These are phyloP conservation scores for Heteromurus nitidus DNA, from an alignment of 2,888 invertebrate species.

Conservation along the genomic window DNA sequence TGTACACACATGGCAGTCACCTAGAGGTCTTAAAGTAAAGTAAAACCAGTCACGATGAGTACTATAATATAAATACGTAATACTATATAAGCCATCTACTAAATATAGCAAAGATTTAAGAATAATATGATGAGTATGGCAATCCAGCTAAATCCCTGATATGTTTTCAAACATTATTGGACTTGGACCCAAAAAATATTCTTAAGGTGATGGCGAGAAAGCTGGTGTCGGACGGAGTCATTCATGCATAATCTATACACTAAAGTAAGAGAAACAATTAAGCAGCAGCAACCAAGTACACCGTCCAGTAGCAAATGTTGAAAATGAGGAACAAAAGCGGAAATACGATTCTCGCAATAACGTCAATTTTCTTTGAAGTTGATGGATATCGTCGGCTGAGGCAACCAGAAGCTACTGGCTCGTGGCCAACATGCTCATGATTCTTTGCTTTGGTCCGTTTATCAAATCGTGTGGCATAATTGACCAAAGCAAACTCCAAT, in stretches of 20 bases:
- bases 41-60: no score
- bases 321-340: constrained; percentile 75
- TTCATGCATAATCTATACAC: neutral
- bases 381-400: constrained; percentile 75
- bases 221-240: neutral
- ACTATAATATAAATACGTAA: no score
- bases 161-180: no score
- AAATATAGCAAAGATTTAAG: no score
- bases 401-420: constrained; percentile 65
- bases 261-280: neutral
- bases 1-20: no score
- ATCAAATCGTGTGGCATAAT: constrained; percentile 76
- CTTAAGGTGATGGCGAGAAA: no score
- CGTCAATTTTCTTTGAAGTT: constrained; percentile 77
- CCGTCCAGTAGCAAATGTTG: constrained; percentile 76
- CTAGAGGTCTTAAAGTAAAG: no score
- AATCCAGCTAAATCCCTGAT: no score
- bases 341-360: constrained; percentile 76
- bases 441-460: constrained; percentile 50
- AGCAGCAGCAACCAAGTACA: constrained; percentile 70
- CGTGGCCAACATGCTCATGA: constrained; percentile 47
- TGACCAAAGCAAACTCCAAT: constrained; percentile 79
- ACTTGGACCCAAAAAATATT: no score
- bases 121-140: no score
- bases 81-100: no score